A percentile compares a stretch with the other conserved stretches of the same genome.
These are phyloP conservation scores for Diglossa cyanea DNA, from an alignment of 2,797 vertebrate genomes.

Conservation along the genomic window DNA sequence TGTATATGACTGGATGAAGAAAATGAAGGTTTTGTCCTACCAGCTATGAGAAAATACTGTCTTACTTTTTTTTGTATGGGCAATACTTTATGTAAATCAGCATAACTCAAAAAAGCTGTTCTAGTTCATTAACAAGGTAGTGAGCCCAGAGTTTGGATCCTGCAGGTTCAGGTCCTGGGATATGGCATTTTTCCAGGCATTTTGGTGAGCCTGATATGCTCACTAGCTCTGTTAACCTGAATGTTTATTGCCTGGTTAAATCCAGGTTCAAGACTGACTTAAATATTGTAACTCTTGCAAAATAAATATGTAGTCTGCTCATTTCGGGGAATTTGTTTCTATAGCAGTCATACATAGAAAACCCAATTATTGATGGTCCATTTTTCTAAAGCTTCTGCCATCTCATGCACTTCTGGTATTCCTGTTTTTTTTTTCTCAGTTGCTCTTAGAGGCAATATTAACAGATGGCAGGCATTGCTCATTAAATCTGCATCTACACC, in stretches of 20 bases:
- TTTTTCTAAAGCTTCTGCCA: constrained; percentile 36
- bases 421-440: constrained; percentile 47
- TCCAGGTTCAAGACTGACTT: background rate
- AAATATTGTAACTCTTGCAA: background rate
- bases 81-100: background rate
- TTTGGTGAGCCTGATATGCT: background rate
- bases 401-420: background rate
- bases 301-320: background rate
- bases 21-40: background rate
- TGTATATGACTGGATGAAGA: background rate
- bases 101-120: background rate
- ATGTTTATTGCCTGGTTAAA: background rate
- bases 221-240: background rate
- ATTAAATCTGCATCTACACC: constrained; percentile 69
- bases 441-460: constrained; percentile 60
- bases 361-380: background rate
- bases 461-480: constrained; percentile 70
- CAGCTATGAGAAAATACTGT: background rate
- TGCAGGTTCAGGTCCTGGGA: background rate
- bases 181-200: background rate
- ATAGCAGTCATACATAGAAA: background rate
- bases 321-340: background rate
- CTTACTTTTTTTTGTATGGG: background rate
- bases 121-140: background rate
- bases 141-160: background rate